Evolutionary conservation across 2,888 invertebrate genomes (phyloP).

Genomic region (Leptinotarsa tumamoca): DNA sequence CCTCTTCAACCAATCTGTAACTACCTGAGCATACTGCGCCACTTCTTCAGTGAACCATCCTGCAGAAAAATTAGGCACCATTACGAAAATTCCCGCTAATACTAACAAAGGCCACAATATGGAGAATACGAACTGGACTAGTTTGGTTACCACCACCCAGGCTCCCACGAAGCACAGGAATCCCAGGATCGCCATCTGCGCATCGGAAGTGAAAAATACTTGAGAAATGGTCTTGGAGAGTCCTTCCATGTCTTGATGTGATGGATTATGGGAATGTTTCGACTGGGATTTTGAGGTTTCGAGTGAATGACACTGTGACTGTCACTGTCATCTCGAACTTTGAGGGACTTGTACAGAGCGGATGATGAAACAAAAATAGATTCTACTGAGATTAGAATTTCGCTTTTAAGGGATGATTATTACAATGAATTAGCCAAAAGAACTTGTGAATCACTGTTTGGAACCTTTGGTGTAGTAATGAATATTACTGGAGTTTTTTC

Average conservation of each 20-base stretch:
- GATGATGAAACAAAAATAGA: neutral
- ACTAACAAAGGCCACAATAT: conserved; percentile 50
- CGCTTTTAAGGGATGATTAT: too few species aligned
- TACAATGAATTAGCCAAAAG: too few species aligned
- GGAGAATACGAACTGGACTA: conserved; percentile 49
- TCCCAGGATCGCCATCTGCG: conserved; percentile 45
- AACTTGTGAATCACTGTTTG: too few species aligned
- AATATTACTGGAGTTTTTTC: too few species aligned
- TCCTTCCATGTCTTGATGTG: conserved; percentile 24
- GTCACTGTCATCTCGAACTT: neutral
- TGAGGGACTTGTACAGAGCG: neutral
- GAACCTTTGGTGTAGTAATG: too few species aligned
- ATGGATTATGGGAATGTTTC: neutral
- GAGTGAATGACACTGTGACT: neutral
- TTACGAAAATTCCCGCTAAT: conserved; percentile 40
- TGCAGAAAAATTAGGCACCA: conserved; percentile 45
- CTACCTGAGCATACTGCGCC: conserved; percentile 31
- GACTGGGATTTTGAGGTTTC: conserved; percentile 20
- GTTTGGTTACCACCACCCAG: conserved; percentile 49
- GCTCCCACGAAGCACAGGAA: conserved; percentile 50
- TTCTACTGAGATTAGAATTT: too few species aligned
- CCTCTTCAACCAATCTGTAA: conserved; percentile 7
- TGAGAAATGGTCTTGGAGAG: conserved; percentile 27
- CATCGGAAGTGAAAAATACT: conserved; percentile 39
- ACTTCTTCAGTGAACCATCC: conserved; percentile 41